A percentile compares a stretch with the other conserved stretches of the same genome.
Conservation (phyloP, 1,140 invertebrate genomes). For the Leptestheria dahalacensis region DNA sequence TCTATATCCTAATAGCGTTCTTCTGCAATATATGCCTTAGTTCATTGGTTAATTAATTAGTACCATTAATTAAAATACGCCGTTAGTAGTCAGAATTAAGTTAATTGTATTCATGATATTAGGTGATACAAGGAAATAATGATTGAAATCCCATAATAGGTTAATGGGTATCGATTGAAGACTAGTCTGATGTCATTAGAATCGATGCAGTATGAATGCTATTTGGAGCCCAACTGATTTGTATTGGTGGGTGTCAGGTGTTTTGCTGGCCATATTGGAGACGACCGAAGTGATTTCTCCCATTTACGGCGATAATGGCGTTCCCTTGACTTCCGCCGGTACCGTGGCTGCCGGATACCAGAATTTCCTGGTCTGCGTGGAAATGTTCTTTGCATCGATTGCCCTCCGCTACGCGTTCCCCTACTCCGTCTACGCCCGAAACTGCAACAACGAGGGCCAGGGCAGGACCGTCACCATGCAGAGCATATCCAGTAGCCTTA, state of each 20-base stretch:
- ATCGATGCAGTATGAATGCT: no score
- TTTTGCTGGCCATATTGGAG: slow-evolving; percentile 88
- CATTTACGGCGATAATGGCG: slow-evolving; percentile 56
- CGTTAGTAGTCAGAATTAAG: no score
- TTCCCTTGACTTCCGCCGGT: slow-evolving; percentile 61
- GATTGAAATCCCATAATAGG: no score
- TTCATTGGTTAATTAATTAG: neutral
- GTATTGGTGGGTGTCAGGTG: no score
- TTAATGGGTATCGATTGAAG: no score
- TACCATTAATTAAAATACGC: neutral
- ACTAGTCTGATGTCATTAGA: no score
- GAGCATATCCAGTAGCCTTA: slow-evolving; percentile 94
- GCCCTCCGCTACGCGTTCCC: slow-evolving; percentile 95
- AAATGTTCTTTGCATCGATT: slow-evolving; percentile 95
- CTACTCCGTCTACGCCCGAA: slow-evolving; percentile 41
- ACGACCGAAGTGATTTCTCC: slow-evolving; percentile 87
- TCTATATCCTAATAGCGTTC: no score
- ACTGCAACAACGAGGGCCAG: slow-evolving; percentile 61
- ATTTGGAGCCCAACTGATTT: no score
- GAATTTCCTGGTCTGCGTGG: slow-evolving; percentile 98
- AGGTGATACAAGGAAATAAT: no score
- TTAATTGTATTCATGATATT: no score
- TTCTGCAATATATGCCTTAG: no score
- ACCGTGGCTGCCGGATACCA: slow-evolving; percentile 98
- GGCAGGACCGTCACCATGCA: slow-evolving; percentile 93